Conservation (phyloP, 2,888 invertebrate genomes). For the Ophion obscuratus region DNA sequence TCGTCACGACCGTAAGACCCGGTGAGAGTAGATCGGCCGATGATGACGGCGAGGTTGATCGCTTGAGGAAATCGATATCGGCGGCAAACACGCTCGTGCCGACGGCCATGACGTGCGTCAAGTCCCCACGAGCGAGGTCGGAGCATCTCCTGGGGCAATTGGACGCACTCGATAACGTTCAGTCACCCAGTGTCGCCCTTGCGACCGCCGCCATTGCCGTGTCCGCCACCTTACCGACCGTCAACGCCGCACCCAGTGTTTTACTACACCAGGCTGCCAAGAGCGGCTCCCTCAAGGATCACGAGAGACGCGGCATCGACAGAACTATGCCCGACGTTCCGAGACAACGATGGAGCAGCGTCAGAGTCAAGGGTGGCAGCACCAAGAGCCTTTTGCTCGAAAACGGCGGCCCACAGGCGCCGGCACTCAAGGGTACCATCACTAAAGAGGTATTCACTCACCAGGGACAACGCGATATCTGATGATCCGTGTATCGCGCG, state of each 20-base stretch:
- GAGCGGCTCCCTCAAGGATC: conserved; percentile 78
- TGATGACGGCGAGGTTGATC: conserved; percentile 74
- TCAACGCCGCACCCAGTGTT: conserved; percentile 45
- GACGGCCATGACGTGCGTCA: conserved; percentile 81
- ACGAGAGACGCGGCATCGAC: conserved; percentile 75
- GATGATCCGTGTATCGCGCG: too few relatives aligned
- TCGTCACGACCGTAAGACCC: background rate
- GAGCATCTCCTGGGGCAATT: conserved; percentile 82
- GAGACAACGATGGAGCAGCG: conserved; percentile 82
- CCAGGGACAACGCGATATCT: too few relatives aligned
- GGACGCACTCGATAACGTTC: conserved; percentile 72
- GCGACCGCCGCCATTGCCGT: conserved; percentile 68
- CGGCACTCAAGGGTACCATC: conserved; percentile 77
- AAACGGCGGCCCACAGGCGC: conserved; percentile 80
- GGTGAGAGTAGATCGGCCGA: background rate
- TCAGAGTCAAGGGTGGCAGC: conserved; percentile 81
- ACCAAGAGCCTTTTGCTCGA: conserved; percentile 82
- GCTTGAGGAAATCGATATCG: conserved; percentile 79
- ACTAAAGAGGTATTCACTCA: conserved; percentile 79
- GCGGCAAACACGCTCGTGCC: conserved; percentile 80
- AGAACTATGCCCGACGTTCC: conserved; percentile 74
- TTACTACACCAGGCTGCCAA: conserved; percentile 69
- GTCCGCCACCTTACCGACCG: conserved; percentile 32
- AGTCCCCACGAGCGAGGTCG: conserved; percentile 81
- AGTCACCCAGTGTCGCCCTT: conserved; percentile 73